Conservation (phyloP, 2,888 invertebrate genomes). For the Leptinotarsa juncta region DNA sequence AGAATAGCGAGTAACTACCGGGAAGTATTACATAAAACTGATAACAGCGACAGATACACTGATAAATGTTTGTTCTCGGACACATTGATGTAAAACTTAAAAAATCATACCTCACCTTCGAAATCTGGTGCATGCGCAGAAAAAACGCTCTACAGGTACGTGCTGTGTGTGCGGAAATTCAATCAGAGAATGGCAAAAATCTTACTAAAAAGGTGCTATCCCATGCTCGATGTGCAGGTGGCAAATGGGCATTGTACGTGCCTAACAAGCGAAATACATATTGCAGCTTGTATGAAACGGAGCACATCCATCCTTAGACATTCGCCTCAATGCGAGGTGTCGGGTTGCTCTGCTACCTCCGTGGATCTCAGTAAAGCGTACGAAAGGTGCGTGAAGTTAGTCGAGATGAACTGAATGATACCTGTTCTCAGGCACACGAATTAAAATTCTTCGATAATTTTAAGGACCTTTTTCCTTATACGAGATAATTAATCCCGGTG, state of each 20-base stretch:
- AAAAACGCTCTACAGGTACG: slow-evolving; percentile 28
- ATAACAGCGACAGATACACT: slow-evolving; percentile 4
- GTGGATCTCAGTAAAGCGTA: background rate
- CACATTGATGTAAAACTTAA: slow-evolving; percentile 7
- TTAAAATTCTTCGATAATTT: background rate
- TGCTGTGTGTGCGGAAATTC: slow-evolving; percentile 30
- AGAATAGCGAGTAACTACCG: background rate
- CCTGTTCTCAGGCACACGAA: background rate
- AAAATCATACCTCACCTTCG: slow-evolving; percentile 38
- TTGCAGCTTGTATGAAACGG: slow-evolving; percentile 7
- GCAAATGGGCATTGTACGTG: slow-evolving; percentile 39
- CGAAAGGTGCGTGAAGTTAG: slow-evolving; percentile 18
- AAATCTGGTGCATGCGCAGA: slow-evolving; percentile 32
- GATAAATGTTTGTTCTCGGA: slow-evolving; percentile 12
- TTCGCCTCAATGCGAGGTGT: slow-evolving; percentile 1
- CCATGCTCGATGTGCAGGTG: slow-evolving; percentile 43
- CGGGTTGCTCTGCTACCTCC: slow-evolving; percentile 15
- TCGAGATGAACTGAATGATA: slow-evolving; percentile 8
- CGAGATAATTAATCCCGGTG: too few species aligned
- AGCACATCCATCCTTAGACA: slow-evolving; percentile 19
- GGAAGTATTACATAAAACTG: slow-evolving; percentile 12
- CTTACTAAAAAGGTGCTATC: slow-evolving; percentile 36
- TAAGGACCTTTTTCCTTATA: too few species aligned
- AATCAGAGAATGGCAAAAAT: slow-evolving; percentile 17
- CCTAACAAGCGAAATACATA: slow-evolving; percentile 27